Base-by-base conservation (phyloP, 1,140 invertebrate genomes). In the Leptestheria dahalacensis region DNA sequence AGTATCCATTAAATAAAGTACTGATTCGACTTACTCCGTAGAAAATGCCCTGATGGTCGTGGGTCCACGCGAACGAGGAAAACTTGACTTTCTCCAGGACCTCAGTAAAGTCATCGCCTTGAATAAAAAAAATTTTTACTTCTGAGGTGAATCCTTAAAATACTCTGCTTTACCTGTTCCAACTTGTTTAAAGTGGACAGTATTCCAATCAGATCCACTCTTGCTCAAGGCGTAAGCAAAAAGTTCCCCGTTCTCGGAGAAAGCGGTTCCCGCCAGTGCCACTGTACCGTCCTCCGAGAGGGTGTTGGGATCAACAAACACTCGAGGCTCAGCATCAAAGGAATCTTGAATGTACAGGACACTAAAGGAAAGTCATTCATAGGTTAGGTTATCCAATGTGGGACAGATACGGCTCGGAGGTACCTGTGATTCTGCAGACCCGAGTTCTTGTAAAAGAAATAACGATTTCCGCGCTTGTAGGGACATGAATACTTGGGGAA, bases 391-490 rank as follows among this genome's bases (percentile, higher is more conserved):
- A 41, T 50, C 20, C 10, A 24, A 29, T 11, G 15, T 48, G 33
- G 52, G 29, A 18, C 25, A 63, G 48, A 3, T 33, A 25, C n/a
- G 20, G n/a, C 48, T 52, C 18, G n/a, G 61, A 57, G 63, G 66
- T 69, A 91, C 88, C 85, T 90, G 71, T 97, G 93, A 71, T 97
- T 96, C 74, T 97, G 91, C 21, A 97, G 76, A n/a, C 95, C 96
- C 26, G 86, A 83, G 72, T 99, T 99, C 74, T 87, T 86, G 64
- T 83, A 88, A 73, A 90, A 95, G 72, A 91, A 98, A 71, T 95
- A 99, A 70, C 82, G 81, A 60, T 84, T 74, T 12, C 94, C 93
- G 68, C 84, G 78, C 68, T 80, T 82, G 64, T 78, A 81, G 0
- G 93, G 93, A 66, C 87, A 88, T 0, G 88, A 85, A 73, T 88